Evolutionary conservation across 2,113 vertebrate genomes (phyloP), one percentile per base, ranked within the genome.

Genomic region (Corythaeola cristata): DNA sequence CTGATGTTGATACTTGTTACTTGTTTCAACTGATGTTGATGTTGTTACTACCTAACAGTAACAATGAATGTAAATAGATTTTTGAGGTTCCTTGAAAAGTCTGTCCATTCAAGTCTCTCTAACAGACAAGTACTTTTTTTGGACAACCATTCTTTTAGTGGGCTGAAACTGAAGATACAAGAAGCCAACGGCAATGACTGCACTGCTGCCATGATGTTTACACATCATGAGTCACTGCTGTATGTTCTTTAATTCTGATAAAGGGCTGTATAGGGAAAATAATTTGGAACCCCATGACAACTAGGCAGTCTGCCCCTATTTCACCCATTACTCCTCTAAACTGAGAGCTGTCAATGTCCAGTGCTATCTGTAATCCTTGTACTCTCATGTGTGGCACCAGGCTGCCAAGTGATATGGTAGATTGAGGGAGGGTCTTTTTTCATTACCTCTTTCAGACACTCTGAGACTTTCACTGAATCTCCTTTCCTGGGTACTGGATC

Each of bases 381-480:
- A 53, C 26, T 59, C 22, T 85, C 47, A 21, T 5, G 17, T 5
- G 6, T 39, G 39, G 49, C 56, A 89, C 32, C 28, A 91, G 52
- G 28, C 59, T 90, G 33, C 21, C 24, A 81, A 87, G 72, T 58
- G 11, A 63, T 12, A 45, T 9, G 5, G 69, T 67, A 78, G 32
- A 44, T 15, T 63, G 44, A 85, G 44, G 22, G 22, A 88, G 19
- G 30, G 30, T 66, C 15, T 90, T 52, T 83, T 83, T 45, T 71
- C 27, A 67, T 75, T 88, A 97, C 96, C 92, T 98, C 92, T 97
- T 97, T 98, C 45, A 98, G 95, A 52, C 94, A 95, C 4, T 97
- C 95, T 37, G 97, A 98, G 83, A 97, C 97, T 17, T 97, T 98
- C 94, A 16, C 96, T 91, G 52, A 98, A 98, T 98, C 95, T 98